Evolutionary conservation across 2,888 invertebrate genomes (phyloP).

Genomic region (Coleophora flavipennella): DNA sequence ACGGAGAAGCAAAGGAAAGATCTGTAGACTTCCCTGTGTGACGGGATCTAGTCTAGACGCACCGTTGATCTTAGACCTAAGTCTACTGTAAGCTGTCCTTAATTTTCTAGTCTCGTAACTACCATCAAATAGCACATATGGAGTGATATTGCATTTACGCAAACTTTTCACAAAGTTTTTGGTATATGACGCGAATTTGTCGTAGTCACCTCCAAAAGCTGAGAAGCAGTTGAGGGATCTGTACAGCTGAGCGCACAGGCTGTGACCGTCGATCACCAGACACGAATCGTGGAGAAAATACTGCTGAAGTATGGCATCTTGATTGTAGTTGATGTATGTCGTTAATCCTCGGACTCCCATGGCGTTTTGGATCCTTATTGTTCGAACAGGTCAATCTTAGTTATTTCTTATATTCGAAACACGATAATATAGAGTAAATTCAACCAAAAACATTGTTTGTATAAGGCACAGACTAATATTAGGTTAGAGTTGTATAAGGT

Average conservation of each 20-base stretch:
- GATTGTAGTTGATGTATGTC: constrained; percentile 79
- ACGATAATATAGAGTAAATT: too few relatives aligned
- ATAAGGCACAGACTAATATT: too few relatives aligned
- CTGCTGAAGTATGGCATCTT: constrained; percentile 75
- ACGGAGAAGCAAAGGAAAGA: constrained; percentile 83
- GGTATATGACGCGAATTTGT: constrained; percentile 78
- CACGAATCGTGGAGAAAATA: constrained; percentile 77
- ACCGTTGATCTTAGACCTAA: constrained; percentile 72
- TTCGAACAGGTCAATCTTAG: too few relatives aligned
- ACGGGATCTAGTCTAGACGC: constrained; percentile 71
- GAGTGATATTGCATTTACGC: constrained; percentile 77
- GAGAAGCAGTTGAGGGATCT: constrained; percentile 73
- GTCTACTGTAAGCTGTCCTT: constrained; percentile 73
- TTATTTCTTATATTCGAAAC: too few relatives aligned
- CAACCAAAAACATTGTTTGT: too few relatives aligned
- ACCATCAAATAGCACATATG: constrained; percentile 87
- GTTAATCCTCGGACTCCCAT: constrained; percentile 92
- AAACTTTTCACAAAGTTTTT: constrained; percentile 79
- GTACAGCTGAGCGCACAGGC: constrained; percentile 81
- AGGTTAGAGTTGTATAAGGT: too few relatives aligned
- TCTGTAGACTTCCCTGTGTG: constrained; percentile 64
- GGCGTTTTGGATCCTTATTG: too few relatives aligned
- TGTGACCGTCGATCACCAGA: constrained; percentile 87
- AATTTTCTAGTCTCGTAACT: constrained; percentile 81
- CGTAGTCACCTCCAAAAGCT: constrained; percentile 90